Percentiles rank a stretch among this genome's conserved stretches.
phyloP scores from a whole-genome alignment of 2,888 invertebrate genomes.

The Ornithoptera alexandrae region DNA sequence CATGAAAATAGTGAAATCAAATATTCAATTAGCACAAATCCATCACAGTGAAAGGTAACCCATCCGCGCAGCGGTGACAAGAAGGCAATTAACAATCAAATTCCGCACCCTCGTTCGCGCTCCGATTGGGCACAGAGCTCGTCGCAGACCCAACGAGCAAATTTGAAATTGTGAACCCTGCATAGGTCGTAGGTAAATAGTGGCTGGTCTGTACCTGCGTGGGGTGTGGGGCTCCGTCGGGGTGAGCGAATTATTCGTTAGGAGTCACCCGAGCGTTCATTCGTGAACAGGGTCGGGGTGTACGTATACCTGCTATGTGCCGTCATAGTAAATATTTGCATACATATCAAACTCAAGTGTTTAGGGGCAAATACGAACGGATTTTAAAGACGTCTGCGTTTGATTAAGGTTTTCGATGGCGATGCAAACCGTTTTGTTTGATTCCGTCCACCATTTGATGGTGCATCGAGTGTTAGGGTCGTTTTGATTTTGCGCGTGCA shows the following conservation, averaged over 20 bases:
- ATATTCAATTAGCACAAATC: constrained; percentile 30
- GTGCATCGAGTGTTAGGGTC: constrained; percentile 25
- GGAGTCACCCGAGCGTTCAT: constrained; percentile 72
- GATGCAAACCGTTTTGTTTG: constrained; percentile 34
- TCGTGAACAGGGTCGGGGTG: constrained; percentile 68
- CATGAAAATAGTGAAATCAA: constrained; percentile 10
- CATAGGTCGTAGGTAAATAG: constrained; percentile 59
- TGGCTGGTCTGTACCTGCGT: constrained; percentile 39
- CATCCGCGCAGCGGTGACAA: constrained; percentile 50
- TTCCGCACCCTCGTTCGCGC: constrained; percentile 42
- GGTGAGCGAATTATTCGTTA: constrained; percentile 61
- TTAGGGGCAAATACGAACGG: constrained; percentile 46
- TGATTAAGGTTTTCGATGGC: constrained; percentile 42
- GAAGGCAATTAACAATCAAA: constrained; percentile 71
- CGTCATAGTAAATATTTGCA: constrained; percentile 75
- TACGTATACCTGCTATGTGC: constrained; percentile 68
- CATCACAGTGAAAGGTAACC: constrained; percentile 34
- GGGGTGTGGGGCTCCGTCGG: constrained; percentile 41
- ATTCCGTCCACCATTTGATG: constrained; percentile 1
- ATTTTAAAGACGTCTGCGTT: constrained; percentile 42
- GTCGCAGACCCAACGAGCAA: constrained; percentile 49
- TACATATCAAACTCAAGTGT: constrained; percentile 66
- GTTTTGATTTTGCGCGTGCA: constrained; percentile 30
- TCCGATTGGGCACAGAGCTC: constrained; percentile 53
- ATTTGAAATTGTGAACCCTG: constrained; percentile 64